Evolutionary conservation across 1,140 invertebrate species (phyloP).

Genomic region (Linepithema humile): DNA sequence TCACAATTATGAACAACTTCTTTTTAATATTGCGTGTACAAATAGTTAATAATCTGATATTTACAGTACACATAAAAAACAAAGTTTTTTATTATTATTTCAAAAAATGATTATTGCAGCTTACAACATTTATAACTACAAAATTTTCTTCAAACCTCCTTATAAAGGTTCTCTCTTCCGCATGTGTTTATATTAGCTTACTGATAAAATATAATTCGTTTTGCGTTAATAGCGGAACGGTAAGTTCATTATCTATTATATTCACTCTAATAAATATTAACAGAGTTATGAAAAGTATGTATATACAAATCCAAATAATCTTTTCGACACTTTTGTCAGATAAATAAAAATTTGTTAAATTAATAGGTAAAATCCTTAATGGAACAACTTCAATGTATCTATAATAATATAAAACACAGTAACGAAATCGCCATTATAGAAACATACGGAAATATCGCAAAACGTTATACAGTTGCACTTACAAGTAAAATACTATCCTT

Average conservation of each 20-base stretch:
- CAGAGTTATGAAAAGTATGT: too few relatives aligned
- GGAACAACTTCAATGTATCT: not conserved
- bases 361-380: not conserved
- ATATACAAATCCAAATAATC: too few relatives aligned
- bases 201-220: not conserved
- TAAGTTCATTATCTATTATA: not conserved
- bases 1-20: too few relatives aligned
- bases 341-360: too few relatives aligned
- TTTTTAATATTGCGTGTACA: too few relatives aligned
- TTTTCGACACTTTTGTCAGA: too few relatives aligned
- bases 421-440: conserved; percentile 2
- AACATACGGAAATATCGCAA: not conserved
- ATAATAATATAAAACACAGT: not conserved
- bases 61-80: not conserved
- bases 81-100: not conserved
- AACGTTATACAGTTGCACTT: not conserved
- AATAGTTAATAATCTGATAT: too few relatives aligned
- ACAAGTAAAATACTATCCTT: too few relatives aligned
- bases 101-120: not conserved
- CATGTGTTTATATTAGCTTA: not conserved
- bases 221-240: not conserved
- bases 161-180: not conserved
- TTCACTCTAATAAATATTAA: not conserved
- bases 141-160: not conserved
- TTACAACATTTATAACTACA: conserved; percentile 3